These are phyloP conservation scores for Tetragonula carbonaria DNA, from an alignment of 2,888 invertebrate species.

Conservation along the genomic window DNA sequence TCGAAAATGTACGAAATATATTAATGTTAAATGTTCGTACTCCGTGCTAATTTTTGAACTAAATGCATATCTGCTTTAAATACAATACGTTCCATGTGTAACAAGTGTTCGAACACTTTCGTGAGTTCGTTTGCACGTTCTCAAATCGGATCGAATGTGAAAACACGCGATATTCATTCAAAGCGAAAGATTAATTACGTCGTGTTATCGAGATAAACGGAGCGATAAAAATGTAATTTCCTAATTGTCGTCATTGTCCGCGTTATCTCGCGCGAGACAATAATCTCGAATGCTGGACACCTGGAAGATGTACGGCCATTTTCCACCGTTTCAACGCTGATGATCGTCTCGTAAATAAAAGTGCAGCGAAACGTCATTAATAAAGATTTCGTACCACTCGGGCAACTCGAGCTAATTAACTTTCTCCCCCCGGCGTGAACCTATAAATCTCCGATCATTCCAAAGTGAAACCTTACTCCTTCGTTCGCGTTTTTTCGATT, in stretches of 20 bases:
- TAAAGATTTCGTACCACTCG: constrained; percentile 27
- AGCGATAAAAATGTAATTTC: neutral
- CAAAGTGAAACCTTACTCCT: constrained; percentile 21
- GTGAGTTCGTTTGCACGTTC: neutral
- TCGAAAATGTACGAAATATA: too few relatives aligned
- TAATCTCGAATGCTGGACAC: neutral
- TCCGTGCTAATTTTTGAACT: too few relatives aligned
- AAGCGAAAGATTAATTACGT: neutral
- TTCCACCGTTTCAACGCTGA: too few relatives aligned
- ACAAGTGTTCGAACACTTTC: too few relatives aligned
- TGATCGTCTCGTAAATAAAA: constrained; percentile 17
- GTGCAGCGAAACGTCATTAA: constrained; percentile 38
- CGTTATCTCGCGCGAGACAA: neutral
- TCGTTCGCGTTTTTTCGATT: neutral
- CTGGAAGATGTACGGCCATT: neutral
- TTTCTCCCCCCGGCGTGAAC: constrained; percentile 27
- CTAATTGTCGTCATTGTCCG: neutral
- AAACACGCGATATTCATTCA: neutral
- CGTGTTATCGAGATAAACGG: neutral
- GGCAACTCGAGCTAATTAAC: constrained; percentile 47
- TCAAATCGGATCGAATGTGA: neutral
- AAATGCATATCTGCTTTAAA: too few relatives aligned
- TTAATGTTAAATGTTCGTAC: too few relatives aligned
- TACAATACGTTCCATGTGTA: too few relatives aligned
- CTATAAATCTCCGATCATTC: constrained; percentile 23